Base-by-base conservation (phyloP, 64 coral and sea anemone species). In the Exaiptasia diaphana region DNA sequence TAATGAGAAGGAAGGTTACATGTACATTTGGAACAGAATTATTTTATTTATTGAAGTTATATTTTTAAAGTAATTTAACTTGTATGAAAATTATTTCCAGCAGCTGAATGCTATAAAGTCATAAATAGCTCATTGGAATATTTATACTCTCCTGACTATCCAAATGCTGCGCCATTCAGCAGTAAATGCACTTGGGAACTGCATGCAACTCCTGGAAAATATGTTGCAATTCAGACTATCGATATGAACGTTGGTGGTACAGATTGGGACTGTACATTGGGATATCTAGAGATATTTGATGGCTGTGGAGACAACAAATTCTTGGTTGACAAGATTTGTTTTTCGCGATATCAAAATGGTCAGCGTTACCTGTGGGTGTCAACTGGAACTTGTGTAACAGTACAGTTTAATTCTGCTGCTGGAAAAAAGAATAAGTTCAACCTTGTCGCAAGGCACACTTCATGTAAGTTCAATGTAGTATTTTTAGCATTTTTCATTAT, bases 221-320 rank as follows among this genome's bases (percentile, higher is more conserved):
- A 45, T 24, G 20, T 73, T 7, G 69, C 69, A 1, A 73, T 73
- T 9, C 41, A 73, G 69, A 10, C 38, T 15, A 73, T 73, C 36
- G 69, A 73, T 17, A 73, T 73, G 44, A 73, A 73, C 27, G 69
- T 73, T 4, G 69, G 69, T 5, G 69, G 40, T 0, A 28, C 44
- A 15, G 69, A 73, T 17, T 73, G 38, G 69, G 69, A 73, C 38
- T 73, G 69, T 73, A 73, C 38, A 25, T 28, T n/a, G 40, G 69
- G 69, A 9, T 73, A 73, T 3, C 36, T 95, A 2, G 86, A 95
- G 74, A 95, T 95, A 68, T 95, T 79, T 55, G 75, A 95, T 89
- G 91, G 91, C 1, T 95, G 86, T 73, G 53, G 48, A 7, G 15
- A 26, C 1, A 39, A 84, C 30, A 53, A 38, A 0, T 89, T 95